A percentile compares a stretch with the other conserved stretches of the same genome.
phyloP scores from a whole-genome alignment of 2,113 vertebrate species.

The Psephotus haematonotus region DNA sequence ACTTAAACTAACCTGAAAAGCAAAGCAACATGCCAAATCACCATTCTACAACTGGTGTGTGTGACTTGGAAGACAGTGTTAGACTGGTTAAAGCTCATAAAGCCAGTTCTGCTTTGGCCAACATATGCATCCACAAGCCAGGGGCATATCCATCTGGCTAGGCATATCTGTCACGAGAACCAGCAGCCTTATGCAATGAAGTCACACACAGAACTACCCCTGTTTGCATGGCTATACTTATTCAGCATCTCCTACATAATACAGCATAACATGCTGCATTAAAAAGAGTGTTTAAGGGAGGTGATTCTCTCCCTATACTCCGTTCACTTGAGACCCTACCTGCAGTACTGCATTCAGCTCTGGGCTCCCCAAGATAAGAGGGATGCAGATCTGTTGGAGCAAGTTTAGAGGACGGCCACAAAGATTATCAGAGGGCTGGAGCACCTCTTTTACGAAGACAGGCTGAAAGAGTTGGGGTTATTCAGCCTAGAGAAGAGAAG shows the following conservation, averaged over 20 bases:
- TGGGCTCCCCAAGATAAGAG: neutral
- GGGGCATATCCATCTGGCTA: neutral
- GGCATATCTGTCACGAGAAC: neutral
- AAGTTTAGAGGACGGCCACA: neutral
- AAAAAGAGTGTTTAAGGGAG: neutral
- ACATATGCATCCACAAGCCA: neutral
- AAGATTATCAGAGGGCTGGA: neutral
- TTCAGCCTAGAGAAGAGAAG: neutral
- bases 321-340: neutral
- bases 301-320: neutral
- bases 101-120: neutral
- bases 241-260: neutral
- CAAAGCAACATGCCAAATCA: neutral
- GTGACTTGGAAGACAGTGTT: neutral
- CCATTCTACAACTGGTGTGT: neutral
- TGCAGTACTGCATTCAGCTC: neutral
- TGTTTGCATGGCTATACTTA: neutral
- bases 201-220: neutral
- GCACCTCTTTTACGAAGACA: neutral
- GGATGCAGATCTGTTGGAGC: neutral
- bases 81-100: neutral
- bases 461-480: neutral
- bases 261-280: neutral
- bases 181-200: neutral
- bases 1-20: neutral